These are phyloP conservation scores for Leptinotarsa texana DNA, from an alignment of 1,140 invertebrate species.

Conservation along the genomic window DNA sequence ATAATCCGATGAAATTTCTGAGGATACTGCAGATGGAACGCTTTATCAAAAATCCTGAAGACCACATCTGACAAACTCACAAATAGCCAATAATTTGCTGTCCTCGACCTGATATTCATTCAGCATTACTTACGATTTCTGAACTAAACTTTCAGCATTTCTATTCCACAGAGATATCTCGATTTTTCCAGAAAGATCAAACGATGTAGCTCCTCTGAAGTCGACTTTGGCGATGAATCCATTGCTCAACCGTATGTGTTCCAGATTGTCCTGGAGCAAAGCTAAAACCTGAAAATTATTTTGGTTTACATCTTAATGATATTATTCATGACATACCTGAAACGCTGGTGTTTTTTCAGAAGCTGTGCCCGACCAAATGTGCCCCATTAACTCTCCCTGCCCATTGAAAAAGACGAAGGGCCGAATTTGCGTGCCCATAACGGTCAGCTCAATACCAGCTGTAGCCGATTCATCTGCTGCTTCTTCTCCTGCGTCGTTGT, in stretches of 20 bases:
- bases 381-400: slow-evolving; percentile 84
- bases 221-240: slow-evolving; percentile 75
- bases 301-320: not conserved
- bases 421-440: slow-evolving; percentile 77
- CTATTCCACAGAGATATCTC: slow-evolving; percentile 85
- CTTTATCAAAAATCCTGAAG: too few species aligned
- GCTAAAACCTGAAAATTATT: slow-evolving; percentile 62
- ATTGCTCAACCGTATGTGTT: slow-evolving; percentile 71
- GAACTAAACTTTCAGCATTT: slow-evolving; percentile 81
- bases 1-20: too few species aligned
- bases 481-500: slow-evolving; percentile 56
- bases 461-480: slow-evolving; percentile 66
- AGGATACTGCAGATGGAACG: too few species aligned
- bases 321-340: slow-evolving; percentile 59
- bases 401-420: slow-evolving; percentile 86
- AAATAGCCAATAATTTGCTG: too few species aligned
- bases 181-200: slow-evolving; percentile 84
- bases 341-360: slow-evolving; percentile 82
- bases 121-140: slow-evolving; percentile 65
- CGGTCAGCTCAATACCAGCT: slow-evolving; percentile 82
- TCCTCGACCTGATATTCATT: too few species aligned
- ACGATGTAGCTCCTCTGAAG: slow-evolving; percentile 73
- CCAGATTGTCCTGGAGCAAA: slow-evolving; percentile 74
- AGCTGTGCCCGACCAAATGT: slow-evolving; percentile 84
- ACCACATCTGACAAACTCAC: too few species aligned